A percentile compares a stretch with the other conserved stretches of the same genome.
Conservation (phyloP, 2,797 vertebrate species). For the Octomys mimax region DNA sequence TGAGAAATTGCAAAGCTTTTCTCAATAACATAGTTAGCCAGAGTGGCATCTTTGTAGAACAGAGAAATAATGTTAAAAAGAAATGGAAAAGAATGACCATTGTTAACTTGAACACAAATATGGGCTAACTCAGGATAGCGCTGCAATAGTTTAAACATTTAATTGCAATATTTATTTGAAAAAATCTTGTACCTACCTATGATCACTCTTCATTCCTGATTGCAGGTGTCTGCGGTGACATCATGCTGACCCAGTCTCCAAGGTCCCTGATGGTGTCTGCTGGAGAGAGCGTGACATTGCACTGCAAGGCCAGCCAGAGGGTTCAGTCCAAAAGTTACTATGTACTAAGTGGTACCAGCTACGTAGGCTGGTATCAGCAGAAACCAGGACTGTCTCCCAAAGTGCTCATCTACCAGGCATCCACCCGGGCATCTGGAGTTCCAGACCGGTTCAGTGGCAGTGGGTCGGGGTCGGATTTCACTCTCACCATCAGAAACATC, state of each 20-base stretch:
- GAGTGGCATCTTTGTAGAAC: no score
- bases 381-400: slow-evolving; percentile 61
- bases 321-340: neutral
- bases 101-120: neutral
- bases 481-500: neutral
- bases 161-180: neutral
- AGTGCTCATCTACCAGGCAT: neutral
- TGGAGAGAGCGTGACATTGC: no score
- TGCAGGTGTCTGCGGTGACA: neutral
- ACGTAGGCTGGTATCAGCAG: slow-evolving; percentile 30
- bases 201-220: neutral
- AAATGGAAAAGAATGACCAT: neutral
- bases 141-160: neutral
- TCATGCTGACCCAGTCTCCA: neutral
- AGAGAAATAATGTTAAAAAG: no score
- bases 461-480: neutral
- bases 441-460: neutral
- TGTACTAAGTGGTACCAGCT: no score
- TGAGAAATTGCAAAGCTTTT: no score
- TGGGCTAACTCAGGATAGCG: neutral
- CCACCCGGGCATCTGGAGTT: neutral
- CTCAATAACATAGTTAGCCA: no score
- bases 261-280: no score
- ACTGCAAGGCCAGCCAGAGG: neutral
- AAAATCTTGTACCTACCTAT: neutral